These are phyloP conservation scores for Drosophila austrosaltans DNA, from an alignment of 2,888 invertebrate genomes.

Conservation along the genomic window DNA sequence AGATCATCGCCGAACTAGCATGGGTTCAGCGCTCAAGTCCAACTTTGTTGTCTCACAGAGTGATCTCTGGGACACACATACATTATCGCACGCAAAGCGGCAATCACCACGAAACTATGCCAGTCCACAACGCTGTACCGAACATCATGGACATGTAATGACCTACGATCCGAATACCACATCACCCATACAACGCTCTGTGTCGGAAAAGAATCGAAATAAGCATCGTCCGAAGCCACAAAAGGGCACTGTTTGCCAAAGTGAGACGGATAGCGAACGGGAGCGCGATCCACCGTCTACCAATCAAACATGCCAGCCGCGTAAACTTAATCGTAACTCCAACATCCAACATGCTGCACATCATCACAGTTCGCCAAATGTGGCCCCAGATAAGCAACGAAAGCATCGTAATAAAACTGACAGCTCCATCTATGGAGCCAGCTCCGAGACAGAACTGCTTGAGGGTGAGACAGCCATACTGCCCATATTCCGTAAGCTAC, in stretches of 20 bases:
- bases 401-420: constrained; percentile 81
- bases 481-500: constrained; percentile 95
- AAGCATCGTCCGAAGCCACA: constrained; percentile 84
- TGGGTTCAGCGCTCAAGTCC: constrained; percentile 83
- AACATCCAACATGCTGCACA: constrained; percentile 84
- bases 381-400: constrained; percentile 84
- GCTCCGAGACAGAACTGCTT: constrained; percentile 92
- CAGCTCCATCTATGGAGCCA: constrained; percentile 88
- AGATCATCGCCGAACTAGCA: constrained; percentile 82
- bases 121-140: constrained; percentile 82
- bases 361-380: constrained; percentile 87
- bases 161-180: constrained; percentile 80
- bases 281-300: constrained; percentile 81
- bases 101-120: constrained; percentile 83
- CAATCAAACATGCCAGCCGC: constrained; percentile 78
- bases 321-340: constrained; percentile 77
- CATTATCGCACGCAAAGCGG: constrained; percentile 85
- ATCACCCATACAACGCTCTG: constrained; percentile 86
- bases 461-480: constrained; percentile 91
- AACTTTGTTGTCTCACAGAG: constrained; percentile 87
- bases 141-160: constrained; percentile 82
- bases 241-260: constrained; percentile 85
- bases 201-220: constrained; percentile 87
- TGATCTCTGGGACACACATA: constrained; percentile 88
- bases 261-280: constrained; percentile 85